Evolutionary conservation across 1,140 invertebrate genomes (phyloP).

Genomic region (Ditylenchus dipsaci): DNA sequence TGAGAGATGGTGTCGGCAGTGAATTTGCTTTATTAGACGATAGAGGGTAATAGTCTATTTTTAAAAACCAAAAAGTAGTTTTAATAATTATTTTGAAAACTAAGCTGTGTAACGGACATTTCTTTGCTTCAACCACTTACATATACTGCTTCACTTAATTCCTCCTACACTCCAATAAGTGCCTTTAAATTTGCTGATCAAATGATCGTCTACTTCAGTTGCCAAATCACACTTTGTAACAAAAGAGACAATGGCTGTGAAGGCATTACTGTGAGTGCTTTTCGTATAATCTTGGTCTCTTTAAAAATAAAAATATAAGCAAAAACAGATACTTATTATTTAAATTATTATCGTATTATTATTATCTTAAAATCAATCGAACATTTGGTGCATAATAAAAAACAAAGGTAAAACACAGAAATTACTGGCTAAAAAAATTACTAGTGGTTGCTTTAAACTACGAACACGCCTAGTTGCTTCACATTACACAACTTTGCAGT

Average conservation of each 20-base stretch:
- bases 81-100: background rate
- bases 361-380: too few relatives aligned
- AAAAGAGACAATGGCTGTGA: slow-evolving; percentile 44
- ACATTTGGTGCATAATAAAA: too few relatives aligned
- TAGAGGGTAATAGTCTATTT: slow-evolving; percentile 21
- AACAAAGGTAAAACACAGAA: too few relatives aligned
- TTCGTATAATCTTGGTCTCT: too few relatives aligned
- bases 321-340: too few relatives aligned
- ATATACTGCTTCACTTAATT: slow-evolving; percentile 29
- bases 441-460: too few relatives aligned
- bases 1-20: slow-evolving; percentile 44
- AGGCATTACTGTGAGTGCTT: slow-evolving; percentile 39
- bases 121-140: slow-evolving; percentile 30
- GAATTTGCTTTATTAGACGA: slow-evolving; percentile 41
- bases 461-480: too few relatives aligned
- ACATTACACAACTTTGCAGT: too few relatives aligned
- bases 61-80: background rate
- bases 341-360: too few relatives aligned
- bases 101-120: slow-evolving; percentile 41
- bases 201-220: slow-evolving; percentile 45
- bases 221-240: slow-evolving; percentile 45
- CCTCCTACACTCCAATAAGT: slow-evolving; percentile 36
- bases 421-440: too few relatives aligned
- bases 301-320: too few relatives aligned
- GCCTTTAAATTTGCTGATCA: slow-evolving; percentile 51